Conservation (phyloP, 2,113 vertebrate species). For the Tupaia tana region DNA sequence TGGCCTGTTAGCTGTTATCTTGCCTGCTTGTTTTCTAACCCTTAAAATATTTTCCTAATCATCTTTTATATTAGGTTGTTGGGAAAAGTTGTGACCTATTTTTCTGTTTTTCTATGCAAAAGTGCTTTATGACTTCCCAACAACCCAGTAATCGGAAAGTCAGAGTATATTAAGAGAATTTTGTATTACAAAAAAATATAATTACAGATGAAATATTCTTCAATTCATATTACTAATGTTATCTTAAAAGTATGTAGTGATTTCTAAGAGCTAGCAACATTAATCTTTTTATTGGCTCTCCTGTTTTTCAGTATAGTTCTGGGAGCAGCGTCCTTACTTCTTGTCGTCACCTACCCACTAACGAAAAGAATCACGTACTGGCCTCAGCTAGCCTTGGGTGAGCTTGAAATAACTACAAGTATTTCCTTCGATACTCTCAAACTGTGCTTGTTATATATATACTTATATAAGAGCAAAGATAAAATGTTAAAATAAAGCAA, state of each 20-base stretch:
- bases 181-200: background rate
- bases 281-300: constrained; percentile 5
- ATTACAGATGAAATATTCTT: constrained; percentile 28
- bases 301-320: constrained; percentile 90
- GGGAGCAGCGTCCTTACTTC: constrained; percentile 92
- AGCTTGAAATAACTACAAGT: constrained; percentile 64
- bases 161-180: background rate
- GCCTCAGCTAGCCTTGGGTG: constrained; percentile 96
- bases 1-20: background rate
- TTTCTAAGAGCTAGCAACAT: background rate
- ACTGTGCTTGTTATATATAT: background rate
- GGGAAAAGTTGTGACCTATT: no score
- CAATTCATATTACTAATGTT: background rate
- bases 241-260: background rate
- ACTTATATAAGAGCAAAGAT: background rate
- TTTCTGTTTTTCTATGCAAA: no score
- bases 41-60: constrained; percentile 19
- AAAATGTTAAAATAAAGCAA: background rate
- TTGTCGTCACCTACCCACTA: constrained; percentile 94
- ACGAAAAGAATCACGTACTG: constrained; percentile 98
- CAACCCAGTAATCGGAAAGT: background rate
- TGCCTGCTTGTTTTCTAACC: constrained; percentile 11
- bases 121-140: no score
- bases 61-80: background rate
- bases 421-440: background rate